These are phyloP conservation scores for Thamnaconus septentrionalis DNA, from an alignment of 2,113 vertebrate genomes.

Conservation along the genomic window DNA sequence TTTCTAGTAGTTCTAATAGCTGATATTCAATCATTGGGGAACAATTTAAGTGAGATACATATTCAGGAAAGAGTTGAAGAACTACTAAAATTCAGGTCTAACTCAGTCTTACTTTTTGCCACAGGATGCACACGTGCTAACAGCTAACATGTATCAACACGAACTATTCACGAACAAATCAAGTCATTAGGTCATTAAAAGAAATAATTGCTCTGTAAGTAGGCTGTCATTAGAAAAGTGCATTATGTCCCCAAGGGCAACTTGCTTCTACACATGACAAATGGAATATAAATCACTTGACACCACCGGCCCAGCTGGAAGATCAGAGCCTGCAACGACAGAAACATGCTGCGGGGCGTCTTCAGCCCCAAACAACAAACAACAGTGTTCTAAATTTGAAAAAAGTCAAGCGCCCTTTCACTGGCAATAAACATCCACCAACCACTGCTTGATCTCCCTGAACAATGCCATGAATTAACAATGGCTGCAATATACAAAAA, in stretches of 20 bases:
- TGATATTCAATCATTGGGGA: too few relatives aligned
- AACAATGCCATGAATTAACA: constrained; percentile 65
- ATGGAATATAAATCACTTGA: constrained; percentile 47
- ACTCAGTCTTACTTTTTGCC: too few relatives aligned
- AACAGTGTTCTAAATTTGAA: constrained; percentile 42
- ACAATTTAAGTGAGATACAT: too few relatives aligned
- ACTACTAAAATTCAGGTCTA: too few relatives aligned
- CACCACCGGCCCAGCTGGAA: constrained; percentile 56
- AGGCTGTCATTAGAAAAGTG: constrained; percentile 7
- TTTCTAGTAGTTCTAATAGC: too few relatives aligned
- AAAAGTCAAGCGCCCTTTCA: constrained; percentile 45
- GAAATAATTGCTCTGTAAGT: background rate
- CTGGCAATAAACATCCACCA: constrained; percentile 52
- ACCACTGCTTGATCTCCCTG: constrained; percentile 45
- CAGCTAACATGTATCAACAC: too few relatives aligned
- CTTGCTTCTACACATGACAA: constrained; percentile 46
- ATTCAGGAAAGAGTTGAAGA: too few relatives aligned
- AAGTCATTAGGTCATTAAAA: too few relatives aligned
- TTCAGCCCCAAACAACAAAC: constrained; percentile 34
- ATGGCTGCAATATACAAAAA: constrained; percentile 52
- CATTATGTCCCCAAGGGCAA: constrained; percentile 2
- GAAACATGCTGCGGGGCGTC: constrained; percentile 39
- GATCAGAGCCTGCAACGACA: constrained; percentile 40
- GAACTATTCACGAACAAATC: too few relatives aligned
- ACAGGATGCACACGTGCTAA: too few relatives aligned